phyloP scores from a whole-genome alignment of 2,888 invertebrate species.

The Eupithecia pulchellata region DNA sequence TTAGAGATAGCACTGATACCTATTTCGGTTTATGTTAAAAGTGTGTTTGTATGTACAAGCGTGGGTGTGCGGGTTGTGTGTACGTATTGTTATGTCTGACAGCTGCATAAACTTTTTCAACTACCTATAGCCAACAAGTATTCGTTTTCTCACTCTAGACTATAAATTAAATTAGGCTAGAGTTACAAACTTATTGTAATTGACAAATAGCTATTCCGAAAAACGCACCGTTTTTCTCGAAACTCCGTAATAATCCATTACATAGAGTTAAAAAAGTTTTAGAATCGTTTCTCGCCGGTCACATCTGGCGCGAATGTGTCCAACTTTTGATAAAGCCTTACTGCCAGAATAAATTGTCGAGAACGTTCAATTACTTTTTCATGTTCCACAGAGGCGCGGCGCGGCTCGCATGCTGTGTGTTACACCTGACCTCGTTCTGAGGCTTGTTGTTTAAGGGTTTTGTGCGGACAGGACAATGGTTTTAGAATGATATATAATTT shows the following conservation, averaged over 20 bases:
- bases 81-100: too few species aligned
- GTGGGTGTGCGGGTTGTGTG: too few species aligned
- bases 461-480: conserved; percentile 3
- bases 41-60: too few species aligned
- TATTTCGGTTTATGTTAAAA: too few species aligned
- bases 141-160: neutral
- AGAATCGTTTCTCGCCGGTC: conserved; percentile 56
- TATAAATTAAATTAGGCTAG: neutral
- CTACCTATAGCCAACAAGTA: neutral
- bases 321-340: conserved; percentile 72
- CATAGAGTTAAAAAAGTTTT: conserved; percentile 59
- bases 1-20: too few species aligned
- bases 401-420: neutral
- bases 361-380: conserved; percentile 59
- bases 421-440: conserved; percentile 8
- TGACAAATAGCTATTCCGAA: conserved; percentile 8
- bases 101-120: too few species aligned
- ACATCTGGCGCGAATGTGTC: conserved; percentile 69
- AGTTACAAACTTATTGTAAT: conserved; percentile 1
- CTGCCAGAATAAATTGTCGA: conserved; percentile 60
- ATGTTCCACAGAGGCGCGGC: conserved; percentile 50
- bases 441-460: neutral
- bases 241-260: conserved; percentile 51
- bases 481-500: neutral
- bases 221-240: conserved; percentile 37